Evolutionary conservation across 1,140 invertebrate genomes (phyloP), one percentile per base, ranked within the genome.

Genomic region (Philopotamus ludificatus): DNA sequence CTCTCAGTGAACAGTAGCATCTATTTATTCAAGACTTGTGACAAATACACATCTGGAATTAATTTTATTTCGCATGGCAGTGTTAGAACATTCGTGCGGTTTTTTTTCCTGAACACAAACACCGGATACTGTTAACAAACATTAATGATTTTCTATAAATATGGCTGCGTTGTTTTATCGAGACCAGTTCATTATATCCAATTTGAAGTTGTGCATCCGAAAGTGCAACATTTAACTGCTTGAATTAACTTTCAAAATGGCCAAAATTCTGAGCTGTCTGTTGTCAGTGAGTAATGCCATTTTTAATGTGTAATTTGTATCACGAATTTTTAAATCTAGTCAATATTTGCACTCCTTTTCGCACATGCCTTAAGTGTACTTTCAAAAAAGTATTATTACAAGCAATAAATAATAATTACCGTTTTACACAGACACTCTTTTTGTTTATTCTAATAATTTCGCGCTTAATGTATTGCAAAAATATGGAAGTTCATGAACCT

Each of bases 91-190:
- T 20, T 8, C 15, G 23, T 45, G 55, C 42, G 21, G 57, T 60
- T 45, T 60, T 60, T 22, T 47, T 4, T 4, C 44, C 12, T 34
- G 21, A 21, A 39, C 18, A 1, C 9, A 18, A 3, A 54, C 23
- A 10, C 57, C 57, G 57, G 57, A 47, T 49, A 25, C 16, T 21
- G 8, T 58, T 26, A 23, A 60, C 57, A 47, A 60, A 60, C 41
- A 47, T 44, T 4, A 41, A 2, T 60, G 26, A 47, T 47, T 28
- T 34, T 16, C 26, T 60, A 60, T 60, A 60, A 47, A 60, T 60
- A 47, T 26, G 10, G 57, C 47, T 60, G 57, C 57, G 47, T 18
- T 39, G 39, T 20, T 42, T 47, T 41, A 60, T 21, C 20, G 47
- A 47, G 42, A 20, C 47, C 26, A 60, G 57, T 60, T 20, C 23